These are phyloP conservation scores for Calidris pugnax DNA, from an alignment of 2,113 vertebrate species.

Conservation along the genomic window DNA sequence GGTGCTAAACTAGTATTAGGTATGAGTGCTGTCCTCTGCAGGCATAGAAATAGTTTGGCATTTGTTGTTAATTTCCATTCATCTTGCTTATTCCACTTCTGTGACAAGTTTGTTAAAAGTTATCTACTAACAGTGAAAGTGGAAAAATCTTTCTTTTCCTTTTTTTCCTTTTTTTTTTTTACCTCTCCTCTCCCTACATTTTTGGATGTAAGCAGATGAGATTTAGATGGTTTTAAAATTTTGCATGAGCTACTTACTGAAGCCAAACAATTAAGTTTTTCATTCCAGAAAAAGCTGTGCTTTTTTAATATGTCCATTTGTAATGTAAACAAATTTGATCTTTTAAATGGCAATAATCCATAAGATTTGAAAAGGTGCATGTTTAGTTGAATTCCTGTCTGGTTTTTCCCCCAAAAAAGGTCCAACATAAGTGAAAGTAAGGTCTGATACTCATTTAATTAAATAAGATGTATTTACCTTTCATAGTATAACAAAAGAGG, in stretches of 20 bases:
- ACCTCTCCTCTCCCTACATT: background rate
- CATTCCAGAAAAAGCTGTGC: background rate
- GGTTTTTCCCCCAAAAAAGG: fast-evolving
- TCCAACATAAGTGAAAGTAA: background rate
- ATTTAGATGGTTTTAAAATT: background rate
- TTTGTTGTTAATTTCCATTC: background rate
- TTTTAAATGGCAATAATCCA: background rate
- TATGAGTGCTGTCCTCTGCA: background rate
- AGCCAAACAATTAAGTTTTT: background rate
- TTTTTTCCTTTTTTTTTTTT: background rate
- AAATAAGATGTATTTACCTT: background rate
- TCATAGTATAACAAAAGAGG: background rate
- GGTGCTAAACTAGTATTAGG: background rate
- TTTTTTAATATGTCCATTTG: background rate
- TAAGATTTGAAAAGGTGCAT: background rate
- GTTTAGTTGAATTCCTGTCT: background rate
- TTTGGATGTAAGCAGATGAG: background rate
- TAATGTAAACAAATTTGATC: background rate
- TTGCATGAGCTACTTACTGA: background rate
- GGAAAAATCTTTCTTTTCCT: background rate
- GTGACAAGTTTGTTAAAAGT: background rate
- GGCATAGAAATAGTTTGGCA: background rate
- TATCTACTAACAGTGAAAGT: background rate
- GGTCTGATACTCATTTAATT: background rate
- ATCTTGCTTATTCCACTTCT: background rate